A percentile compares a stretch with the other conserved stretches of the same genome.
These are phyloP conservation scores for Trachymyrmex cornetzi DNA, from an alignment of 1,140 invertebrate species.

Conservation along the genomic window DNA sequence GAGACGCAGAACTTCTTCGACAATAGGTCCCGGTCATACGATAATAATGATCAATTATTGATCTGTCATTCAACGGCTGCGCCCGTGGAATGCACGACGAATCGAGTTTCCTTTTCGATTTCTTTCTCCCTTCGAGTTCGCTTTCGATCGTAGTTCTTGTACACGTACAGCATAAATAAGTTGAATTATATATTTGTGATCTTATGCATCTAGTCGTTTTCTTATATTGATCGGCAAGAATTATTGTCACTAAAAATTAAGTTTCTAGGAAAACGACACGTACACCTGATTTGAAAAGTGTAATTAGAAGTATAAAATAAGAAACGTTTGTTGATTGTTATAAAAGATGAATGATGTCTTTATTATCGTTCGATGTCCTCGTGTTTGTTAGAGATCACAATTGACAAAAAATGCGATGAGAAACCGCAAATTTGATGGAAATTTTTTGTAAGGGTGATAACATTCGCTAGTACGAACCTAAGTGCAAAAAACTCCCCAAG, in stretches of 20 bases:
- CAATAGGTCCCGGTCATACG: slow-evolving; percentile 83
- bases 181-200: neutral
- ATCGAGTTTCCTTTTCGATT: slow-evolving; percentile 77
- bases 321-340: neutral
- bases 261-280: neutral
- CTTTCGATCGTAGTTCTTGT: slow-evolving; percentile 7
- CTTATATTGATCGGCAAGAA: neutral
- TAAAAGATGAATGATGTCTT: neutral
- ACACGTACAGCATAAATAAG: neutral
- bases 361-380: neutral
- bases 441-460: neutral
- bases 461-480: slow-evolving; percentile 14
- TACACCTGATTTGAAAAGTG: neutral
- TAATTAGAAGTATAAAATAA: neutral
- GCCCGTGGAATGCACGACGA: slow-evolving; percentile 84
- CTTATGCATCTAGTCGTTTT: neutral
- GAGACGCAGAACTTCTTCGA: slow-evolving; percentile 76
- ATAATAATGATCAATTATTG: slow-evolving; percentile 87
- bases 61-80: slow-evolving; percentile 85
- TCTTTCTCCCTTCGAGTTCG: slow-evolving; percentile 57
- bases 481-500: neutral
- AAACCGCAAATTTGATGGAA: neutral
- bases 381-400: neutral
- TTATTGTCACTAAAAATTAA: neutral
- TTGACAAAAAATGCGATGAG: slow-evolving; percentile 14